Evolutionary conservation across 2,888 invertebrate species (phyloP).

Genomic region (Neoscelio sp.): DNA sequence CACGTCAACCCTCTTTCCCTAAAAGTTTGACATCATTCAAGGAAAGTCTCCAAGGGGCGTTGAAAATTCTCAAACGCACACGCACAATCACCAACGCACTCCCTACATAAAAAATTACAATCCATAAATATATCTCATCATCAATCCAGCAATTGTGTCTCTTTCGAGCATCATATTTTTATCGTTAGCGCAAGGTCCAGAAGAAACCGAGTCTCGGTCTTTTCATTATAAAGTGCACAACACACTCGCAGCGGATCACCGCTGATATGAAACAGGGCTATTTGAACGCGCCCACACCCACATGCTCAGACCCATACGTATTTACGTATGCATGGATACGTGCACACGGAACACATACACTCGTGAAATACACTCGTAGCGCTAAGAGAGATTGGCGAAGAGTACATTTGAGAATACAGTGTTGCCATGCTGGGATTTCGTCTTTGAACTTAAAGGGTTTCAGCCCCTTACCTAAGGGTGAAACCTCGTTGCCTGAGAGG

Average conservation of each 20-base stretch:
- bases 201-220: slow-evolving; percentile 37
- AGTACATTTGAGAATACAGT: slow-evolving; percentile 41
- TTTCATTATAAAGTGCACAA: slow-evolving; percentile 48
- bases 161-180: slow-evolving; percentile 46
- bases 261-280: slow-evolving; percentile 48
- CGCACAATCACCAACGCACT: slow-evolving; percentile 30
- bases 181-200: slow-evolving; percentile 42
- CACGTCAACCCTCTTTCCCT: slow-evolving; percentile 32
- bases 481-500: slow-evolving; percentile 37
- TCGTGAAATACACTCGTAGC: slow-evolving; percentile 1
- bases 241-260: slow-evolving; percentile 24
- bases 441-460: slow-evolving; percentile 64
- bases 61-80: slow-evolving; percentile 28
- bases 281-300: slow-evolving; percentile 14
- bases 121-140: slow-evolving; percentile 49
- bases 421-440: slow-evolving; percentile 59
- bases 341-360: background rate
- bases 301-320: too few relatives aligned
- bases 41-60: slow-evolving; percentile 15
- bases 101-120: slow-evolving; percentile 38
- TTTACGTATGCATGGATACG: background rate
- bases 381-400: slow-evolving; percentile 43
- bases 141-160: slow-evolving; percentile 53
- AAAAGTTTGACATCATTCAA: slow-evolving; percentile 46
- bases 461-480: slow-evolving; percentile 54